Evolutionary conservation across 2,888 invertebrate species (phyloP), one percentile per base, ranked within the genome.

Genomic region (Oscheius onirici): DNA sequence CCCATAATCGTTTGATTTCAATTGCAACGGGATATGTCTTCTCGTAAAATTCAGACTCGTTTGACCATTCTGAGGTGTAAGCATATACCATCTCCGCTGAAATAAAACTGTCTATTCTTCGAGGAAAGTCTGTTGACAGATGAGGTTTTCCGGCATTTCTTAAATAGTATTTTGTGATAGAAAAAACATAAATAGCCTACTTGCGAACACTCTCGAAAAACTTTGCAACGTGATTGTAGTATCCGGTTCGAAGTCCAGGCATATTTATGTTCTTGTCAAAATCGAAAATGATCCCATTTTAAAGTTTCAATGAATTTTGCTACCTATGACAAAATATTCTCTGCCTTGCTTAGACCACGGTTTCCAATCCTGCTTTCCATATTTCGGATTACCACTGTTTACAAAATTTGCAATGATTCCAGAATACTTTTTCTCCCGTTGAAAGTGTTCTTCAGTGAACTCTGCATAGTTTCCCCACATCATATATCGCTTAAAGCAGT

Each of bases 401-500:
- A 76, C 54, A 57, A 78, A 78, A 60, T 74, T 63, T 2, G 74
- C 75, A 17, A 74, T 67, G n/a, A 78, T 43, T 69, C 78, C 78
- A 0, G 60, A 20, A 51, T 74, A 78, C 11, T 74, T 67, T 20
- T 51, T 28, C 40, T 78, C 75, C 44, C 75, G 74, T 2, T 40
- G 52, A 10, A 46, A 43, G 8, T 57, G 17, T 15, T 20, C 54
- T 24, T 46, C 63, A n/a, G 24, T 49, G 20, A 28, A 63, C 13
- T 63, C 10, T 1, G 2, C 34, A 1, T 28, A 46, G 17, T n/a
- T 34, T 28, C 78, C 72, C 40, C 43, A 58, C 24, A 52, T 24
- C 52, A 20, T 22, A 52, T 20, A 34, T 34, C 34, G 3, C 34
- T 34, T 0, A 34, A 34, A 34, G 0, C 34, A 3, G 34, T 34